Conservation (phyloP, 2,888 invertebrate genomes). For the Dexiosoma caninum region DNA sequence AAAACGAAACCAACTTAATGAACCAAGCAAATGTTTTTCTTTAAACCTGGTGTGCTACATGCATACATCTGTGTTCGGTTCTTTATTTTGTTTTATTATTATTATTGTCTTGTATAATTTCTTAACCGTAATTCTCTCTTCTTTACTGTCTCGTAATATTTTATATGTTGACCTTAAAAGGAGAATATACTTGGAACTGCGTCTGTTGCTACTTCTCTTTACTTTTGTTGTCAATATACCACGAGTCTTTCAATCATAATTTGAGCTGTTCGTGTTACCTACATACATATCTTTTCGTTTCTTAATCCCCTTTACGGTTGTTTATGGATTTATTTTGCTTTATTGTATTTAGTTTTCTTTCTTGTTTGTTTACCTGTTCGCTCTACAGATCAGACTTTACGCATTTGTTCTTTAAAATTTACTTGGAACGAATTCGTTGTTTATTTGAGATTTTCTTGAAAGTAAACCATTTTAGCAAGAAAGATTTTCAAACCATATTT, state of each 20-base stretch:
- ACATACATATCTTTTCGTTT: too few species aligned
- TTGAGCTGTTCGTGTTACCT: constrained; percentile 4
- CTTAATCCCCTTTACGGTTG: constrained; percentile 63
- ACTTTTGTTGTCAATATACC: constrained; percentile 47
- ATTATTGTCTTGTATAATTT: constrained; percentile 53
- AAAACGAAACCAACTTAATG: constrained; percentile 16
- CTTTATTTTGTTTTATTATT: background rate
- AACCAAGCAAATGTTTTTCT: constrained; percentile 2
- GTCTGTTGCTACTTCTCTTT: constrained; percentile 51
- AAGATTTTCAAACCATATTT: background rate
- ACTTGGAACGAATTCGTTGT: background rate
- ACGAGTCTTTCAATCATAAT: constrained; percentile 27
- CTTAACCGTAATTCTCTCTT: constrained; percentile 23
- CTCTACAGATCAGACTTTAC: background rate
- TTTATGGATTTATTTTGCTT: constrained; percentile 18
- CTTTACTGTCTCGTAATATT: constrained; percentile 21
- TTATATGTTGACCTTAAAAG: background rate
- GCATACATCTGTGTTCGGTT: constrained; percentile 21
- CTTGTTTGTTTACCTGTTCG: constrained; percentile 27
- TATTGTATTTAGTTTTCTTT: background rate
- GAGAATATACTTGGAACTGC: constrained; percentile 23
- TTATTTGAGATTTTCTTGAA: background rate
- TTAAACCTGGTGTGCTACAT: background rate
- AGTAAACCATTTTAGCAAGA: background rate
- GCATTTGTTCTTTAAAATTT: background rate